Percentiles rank a stretch among this genome's conserved stretches.
phyloP scores from a whole-genome alignment of 1,140 invertebrate genomes.

The Meloidogyne floridensis region DNA sequence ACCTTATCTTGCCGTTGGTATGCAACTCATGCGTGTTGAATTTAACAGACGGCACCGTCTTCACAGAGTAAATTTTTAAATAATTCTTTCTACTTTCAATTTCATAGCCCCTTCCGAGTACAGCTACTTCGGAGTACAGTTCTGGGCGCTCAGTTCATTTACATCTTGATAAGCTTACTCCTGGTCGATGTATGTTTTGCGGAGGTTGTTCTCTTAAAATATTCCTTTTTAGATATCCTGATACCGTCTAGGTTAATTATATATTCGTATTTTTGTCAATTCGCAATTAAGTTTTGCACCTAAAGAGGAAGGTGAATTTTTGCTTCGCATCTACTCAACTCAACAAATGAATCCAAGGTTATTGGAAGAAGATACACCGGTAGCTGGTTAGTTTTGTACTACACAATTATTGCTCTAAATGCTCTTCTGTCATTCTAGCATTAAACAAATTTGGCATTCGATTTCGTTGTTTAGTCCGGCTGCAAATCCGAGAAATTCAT shows the following conservation, averaged over 20 bases:
- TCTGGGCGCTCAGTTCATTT: slow-evolving; percentile 54
- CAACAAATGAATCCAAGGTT: slow-evolving; percentile 42
- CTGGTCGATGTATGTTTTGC: slow-evolving; percentile 55
- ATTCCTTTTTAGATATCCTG: not conserved
- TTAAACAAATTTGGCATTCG: slow-evolving; percentile 15
- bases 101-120: slow-evolving; percentile 23
- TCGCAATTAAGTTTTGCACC: slow-evolving; percentile 63
- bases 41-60: slow-evolving; percentile 57
- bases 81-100: slow-evolving; percentile 9
- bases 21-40: slow-evolving; percentile 64
- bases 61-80: slow-evolving; percentile 49
- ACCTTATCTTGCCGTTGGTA: slow-evolving; percentile 62
- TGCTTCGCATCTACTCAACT: slow-evolving; percentile 57
- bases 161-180: slow-evolving; percentile 42
- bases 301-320: slow-evolving; percentile 57
- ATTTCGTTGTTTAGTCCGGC: slow-evolving; percentile 28
- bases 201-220: not conserved
- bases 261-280: slow-evolving; percentile 18
- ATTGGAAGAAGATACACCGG: slow-evolving; percentile 45
- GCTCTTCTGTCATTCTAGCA: not conserved
- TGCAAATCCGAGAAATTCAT: slow-evolving; percentile 35
- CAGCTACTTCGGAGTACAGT: slow-evolving; percentile 56
- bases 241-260: not conserved
- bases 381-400: not conserved
- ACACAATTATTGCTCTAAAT: not conserved